Percentiles rank a stretch among this genome's conserved stretches.
These are phyloP conservation scores for Thalpophila matura DNA, from an alignment of 2,888 invertebrate genomes.

Conservation along the genomic window DNA sequence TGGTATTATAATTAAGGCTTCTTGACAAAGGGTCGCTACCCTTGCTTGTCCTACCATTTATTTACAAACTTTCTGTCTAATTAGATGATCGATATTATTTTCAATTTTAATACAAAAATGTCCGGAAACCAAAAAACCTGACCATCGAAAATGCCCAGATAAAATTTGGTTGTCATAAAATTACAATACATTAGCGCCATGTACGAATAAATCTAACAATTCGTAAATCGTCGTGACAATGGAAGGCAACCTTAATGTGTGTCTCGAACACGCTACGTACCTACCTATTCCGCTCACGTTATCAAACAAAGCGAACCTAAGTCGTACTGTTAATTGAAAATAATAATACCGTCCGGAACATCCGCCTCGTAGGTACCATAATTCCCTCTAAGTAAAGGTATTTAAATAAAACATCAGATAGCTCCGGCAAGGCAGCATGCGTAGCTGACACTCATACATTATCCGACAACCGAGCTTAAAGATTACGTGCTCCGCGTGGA, in stretches of 20 bases:
- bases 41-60: not conserved
- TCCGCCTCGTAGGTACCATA: slow-evolving; percentile 43
- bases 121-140: too few relatives aligned
- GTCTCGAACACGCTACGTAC: not conserved
- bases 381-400: slow-evolving; percentile 61
- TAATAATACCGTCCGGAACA: slow-evolving; percentile 54
- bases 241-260: slow-evolving; percentile 21
- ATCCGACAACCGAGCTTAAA: slow-evolving; percentile 57
- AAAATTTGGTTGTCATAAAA: too few relatives aligned
- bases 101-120: too few relatives aligned
- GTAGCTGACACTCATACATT: slow-evolving; percentile 58
- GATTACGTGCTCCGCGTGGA: slow-evolving; percentile 58
- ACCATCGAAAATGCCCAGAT: not conserved
- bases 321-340: slow-evolving; percentile 53
- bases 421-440: slow-evolving; percentile 28
- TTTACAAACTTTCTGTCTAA: too few relatives aligned
- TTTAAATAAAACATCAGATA: slow-evolving; percentile 65
- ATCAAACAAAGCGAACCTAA: slow-evolving; percentile 46
- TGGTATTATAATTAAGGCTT: slow-evolving; percentile 30
- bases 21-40: slow-evolving; percentile 26
- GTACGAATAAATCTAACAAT: slow-evolving; percentile 13
- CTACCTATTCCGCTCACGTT: slow-evolving; percentile 32
- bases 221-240: slow-evolving; percentile 9
- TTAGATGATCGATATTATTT: too few relatives aligned
- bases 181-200: not conserved